phyloP scores from a whole-genome alignment of 2,888 invertebrate genomes.

The Agrochola litura region DNA sequence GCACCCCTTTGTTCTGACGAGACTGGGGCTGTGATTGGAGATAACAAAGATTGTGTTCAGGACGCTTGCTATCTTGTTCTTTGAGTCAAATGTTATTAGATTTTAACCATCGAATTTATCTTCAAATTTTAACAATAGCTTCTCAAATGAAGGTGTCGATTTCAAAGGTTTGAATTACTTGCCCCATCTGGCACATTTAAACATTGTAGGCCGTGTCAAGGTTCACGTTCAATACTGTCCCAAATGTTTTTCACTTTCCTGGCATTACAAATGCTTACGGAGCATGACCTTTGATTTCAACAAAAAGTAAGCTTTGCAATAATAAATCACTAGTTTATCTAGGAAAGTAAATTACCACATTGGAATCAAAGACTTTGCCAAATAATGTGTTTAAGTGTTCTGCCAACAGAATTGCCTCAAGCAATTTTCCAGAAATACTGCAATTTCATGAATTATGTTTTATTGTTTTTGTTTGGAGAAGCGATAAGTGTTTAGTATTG shows the following conservation, averaged over 20 bases:
- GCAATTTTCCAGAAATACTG: slow-evolving; percentile 4
- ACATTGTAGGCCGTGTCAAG: background rate
- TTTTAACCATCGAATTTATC: background rate
- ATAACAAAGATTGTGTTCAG: slow-evolving; percentile 11
- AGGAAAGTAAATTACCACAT: slow-evolving; percentile 30
- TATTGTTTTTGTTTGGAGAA: slow-evolving; percentile 5
- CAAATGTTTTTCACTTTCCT: slow-evolving; percentile 11
- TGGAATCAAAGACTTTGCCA: slow-evolving; percentile 27
- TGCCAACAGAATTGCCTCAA: slow-evolving; percentile 7
- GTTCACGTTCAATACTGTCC: background rate
- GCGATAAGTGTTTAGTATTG: background rate
- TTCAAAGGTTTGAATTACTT: background rate
- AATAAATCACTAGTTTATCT: slow-evolving; percentile 38
- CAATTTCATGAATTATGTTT: background rate
- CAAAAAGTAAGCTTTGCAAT: slow-evolving; percentile 15
- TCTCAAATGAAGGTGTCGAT: background rate
- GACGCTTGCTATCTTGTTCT: background rate
- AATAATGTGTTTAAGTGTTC: slow-evolving; percentile 30
- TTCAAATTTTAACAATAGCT: background rate
- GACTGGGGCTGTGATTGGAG: background rate
- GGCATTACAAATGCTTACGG: background rate
- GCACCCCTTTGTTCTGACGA: slow-evolving; percentile 15
- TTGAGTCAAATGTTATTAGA: background rate
- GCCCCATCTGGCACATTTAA: background rate
- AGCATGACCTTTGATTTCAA: slow-evolving; percentile 9